These are phyloP conservation scores for Peromyscus californicus DNA, from an alignment of 2,113 vertebrate species.

Conservation along the genomic window DNA sequence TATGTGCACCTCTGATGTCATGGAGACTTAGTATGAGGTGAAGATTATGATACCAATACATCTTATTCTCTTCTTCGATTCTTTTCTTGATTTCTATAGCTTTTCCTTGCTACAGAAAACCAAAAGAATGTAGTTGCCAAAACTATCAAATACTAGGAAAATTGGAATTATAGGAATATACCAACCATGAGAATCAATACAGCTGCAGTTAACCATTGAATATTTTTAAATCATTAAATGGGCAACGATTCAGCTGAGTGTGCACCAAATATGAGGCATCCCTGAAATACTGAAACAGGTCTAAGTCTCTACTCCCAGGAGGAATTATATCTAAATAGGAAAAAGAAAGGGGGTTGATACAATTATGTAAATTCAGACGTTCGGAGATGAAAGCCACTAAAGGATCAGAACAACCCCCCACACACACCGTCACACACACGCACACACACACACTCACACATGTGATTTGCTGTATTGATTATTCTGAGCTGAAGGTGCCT, in stretches of 20 bases:
- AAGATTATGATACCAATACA: background rate
- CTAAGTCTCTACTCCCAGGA: background rate
- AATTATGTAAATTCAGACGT: background rate
- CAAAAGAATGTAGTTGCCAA: background rate
- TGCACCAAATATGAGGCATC: background rate
- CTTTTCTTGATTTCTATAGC: background rate
- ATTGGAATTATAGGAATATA: conserved; percentile 2
- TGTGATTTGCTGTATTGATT: background rate
- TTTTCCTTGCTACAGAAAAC: background rate
- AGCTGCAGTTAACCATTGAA: background rate
- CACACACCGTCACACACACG: too few relatives aligned
- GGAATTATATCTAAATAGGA: background rate
- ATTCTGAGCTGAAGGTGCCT: background rate
- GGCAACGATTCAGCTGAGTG: conserved; percentile 55
- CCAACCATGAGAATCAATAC: background rate
- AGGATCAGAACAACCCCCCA: background rate
- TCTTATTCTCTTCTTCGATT: background rate
- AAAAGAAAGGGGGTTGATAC: background rate
- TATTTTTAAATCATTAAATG: background rate
- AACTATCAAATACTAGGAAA: background rate
- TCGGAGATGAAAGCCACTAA: background rate
- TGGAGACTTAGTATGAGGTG: background rate
- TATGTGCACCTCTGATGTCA: background rate
- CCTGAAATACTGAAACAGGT: background rate
- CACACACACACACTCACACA: background rate